phyloP scores from a whole-genome alignment of 2,797 vertebrate species.

The Xiphophorus birchmanni region DNA sequence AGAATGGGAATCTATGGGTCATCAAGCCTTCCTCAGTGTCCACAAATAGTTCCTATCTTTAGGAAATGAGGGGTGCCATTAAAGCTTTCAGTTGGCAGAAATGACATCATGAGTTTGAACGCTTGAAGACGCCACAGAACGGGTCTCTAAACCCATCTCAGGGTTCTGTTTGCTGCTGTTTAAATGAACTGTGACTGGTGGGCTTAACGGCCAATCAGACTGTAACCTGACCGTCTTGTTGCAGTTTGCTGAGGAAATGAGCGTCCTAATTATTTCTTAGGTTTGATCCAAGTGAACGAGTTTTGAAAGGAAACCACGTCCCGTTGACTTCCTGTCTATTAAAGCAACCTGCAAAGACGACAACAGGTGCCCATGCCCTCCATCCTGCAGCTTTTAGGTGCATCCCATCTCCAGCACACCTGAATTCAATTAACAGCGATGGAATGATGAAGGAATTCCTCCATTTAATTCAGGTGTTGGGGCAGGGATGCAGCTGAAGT shows the following conservation, averaged over 20 bases:
- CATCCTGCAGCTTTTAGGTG: background rate
- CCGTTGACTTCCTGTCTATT: conserved; percentile 10
- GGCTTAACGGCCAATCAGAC: conserved; percentile 48
- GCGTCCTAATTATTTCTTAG: conserved; percentile 17
- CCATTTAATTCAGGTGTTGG: background rate
- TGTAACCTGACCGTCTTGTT: conserved; percentile 11
- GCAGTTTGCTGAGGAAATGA: conserved; percentile 19
- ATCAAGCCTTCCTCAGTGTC: conserved; percentile 2
- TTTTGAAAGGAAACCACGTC: background rate
- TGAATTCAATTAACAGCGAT: background rate
- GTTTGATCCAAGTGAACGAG: conserved; percentile 2
- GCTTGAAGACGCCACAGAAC: conserved; percentile 28
- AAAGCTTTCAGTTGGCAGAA: conserved; percentile 36
- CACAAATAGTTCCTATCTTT: conserved; percentile 26
- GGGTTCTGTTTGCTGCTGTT: conserved; percentile 38
- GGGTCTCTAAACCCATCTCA: conserved; percentile 29
- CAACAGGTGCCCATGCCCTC: background rate
- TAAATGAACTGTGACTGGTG: conserved; percentile 64
- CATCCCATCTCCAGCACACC: background rate
- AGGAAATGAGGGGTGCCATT: conserved; percentile 32
- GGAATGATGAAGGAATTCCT: background rate
- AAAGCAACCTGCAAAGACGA: conserved; percentile 3
- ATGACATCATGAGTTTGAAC: conserved; percentile 30
- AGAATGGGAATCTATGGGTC: background rate
- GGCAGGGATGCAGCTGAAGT: background rate